Base-by-base conservation (phyloP, 92 coral and sea anemone genomes). In the Epizoanthus fatuus region DNA sequence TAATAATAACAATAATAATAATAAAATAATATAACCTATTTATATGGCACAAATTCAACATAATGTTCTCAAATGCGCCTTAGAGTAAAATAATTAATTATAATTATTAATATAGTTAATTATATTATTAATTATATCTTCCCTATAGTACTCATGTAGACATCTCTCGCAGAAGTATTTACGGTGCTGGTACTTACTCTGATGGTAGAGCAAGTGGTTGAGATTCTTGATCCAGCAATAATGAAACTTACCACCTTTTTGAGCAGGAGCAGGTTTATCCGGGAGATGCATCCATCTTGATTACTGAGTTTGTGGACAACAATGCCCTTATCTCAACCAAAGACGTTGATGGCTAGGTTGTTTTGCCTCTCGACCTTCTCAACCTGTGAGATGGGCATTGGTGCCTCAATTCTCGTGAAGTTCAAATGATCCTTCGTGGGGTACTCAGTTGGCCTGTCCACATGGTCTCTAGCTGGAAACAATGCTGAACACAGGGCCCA, bases 401-500 rank as follows among this genome's bases (percentile, higher is more conserved):
- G 82, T 7, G 74, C 39, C 4, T 56, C 74, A 20, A 76, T 76
- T 38, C 82, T 74, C 19, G 2, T 25, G 39, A 76, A 49, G 39
- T 76, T 15, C 3, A 76, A 39, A 6, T 42, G 77, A 13, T 76
- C 82, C 0, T 76, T 0, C 1, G 44, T 77, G 2, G 52, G 83
- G 35, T 77, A 57, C 42, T 29, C 55, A 0, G 83, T 4, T 3
- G 75, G 74, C 15, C 45, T 56, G 6, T 77, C 7, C 3, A 8
- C 72, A 20, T 66, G 20, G 0, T 37, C 16, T 4, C 2, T n/a
- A 1, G 38, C 84, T 16, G 86, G 89, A 13, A 85, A 85, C 2
- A 85, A 2, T 15, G 89, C 89, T 0, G 89, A 85, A 0, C 85
- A 54, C 1, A 84, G 85, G 2, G 85, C 56, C 88, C 88, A 84